Conservation (phyloP, 2,797 vertebrate genomes). For the Spatula versicolor region DNA sequence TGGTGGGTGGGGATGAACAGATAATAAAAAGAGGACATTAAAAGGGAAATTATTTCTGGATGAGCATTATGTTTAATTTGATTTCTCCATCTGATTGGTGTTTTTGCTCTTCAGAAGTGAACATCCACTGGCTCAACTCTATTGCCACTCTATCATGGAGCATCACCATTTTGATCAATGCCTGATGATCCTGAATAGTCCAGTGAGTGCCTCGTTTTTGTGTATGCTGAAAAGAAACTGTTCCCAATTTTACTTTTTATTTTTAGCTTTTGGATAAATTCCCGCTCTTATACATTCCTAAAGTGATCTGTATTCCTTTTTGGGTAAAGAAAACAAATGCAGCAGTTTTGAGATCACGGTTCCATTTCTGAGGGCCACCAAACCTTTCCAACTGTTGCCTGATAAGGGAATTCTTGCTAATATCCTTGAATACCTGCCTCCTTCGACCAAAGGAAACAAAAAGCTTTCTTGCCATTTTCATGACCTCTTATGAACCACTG, state of each 20-base stretch:
- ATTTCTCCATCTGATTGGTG: neutral
- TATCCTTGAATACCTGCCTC: constrained; percentile 3
- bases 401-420: constrained; percentile 7
- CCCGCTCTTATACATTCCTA: constrained; percentile 65
- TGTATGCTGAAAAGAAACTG: constrained; percentile 28
- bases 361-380: neutral
- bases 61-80: neutral
- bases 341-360: constrained; percentile 1
- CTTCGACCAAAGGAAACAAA: constrained; percentile 3
- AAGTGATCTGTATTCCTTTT: constrained; percentile 72
- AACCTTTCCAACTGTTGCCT: neutral
- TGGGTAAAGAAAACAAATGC: constrained; percentile 72
- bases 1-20: neutral
- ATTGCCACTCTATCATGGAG: constrained; percentile 98
- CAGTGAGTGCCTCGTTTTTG: constrained; percentile 80
- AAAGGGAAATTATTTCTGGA: neutral
- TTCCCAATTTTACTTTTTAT: constrained; percentile 38
- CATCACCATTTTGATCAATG: constrained; percentile 99
- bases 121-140: constrained; percentile 95
- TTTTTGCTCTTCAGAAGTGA: constrained; percentile 85
- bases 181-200: constrained; percentile 97
- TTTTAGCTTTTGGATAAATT: constrained; percentile 73
- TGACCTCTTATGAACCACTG: neutral
- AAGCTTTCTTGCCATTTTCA: neutral
- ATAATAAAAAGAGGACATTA: neutral